Conservation (phyloP, 1,140 invertebrate genomes). For the Vanessa tameamea region DNA sequence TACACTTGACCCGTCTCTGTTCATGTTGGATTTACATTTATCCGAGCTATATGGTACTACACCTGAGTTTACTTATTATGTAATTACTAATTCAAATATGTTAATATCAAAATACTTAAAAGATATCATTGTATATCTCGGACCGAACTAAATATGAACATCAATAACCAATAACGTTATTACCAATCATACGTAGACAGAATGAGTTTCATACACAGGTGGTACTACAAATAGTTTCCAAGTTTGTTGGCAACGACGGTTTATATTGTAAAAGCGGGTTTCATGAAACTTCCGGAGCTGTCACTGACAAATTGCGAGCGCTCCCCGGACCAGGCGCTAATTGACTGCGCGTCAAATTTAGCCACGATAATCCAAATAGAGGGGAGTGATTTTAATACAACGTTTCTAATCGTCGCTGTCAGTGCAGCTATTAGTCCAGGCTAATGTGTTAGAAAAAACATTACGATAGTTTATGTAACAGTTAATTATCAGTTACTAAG, state of each 20-base stretch:
- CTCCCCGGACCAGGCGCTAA: slow-evolving; percentile 36
- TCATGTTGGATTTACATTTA: no score
- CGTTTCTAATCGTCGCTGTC: slow-evolving; percentile 32
- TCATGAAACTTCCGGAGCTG: slow-evolving; percentile 39
- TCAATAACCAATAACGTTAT: neutral
- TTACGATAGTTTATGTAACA: slow-evolving; percentile 15
- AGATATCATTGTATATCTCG: no score
- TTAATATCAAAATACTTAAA: no score
- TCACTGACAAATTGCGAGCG: slow-evolving; percentile 42
- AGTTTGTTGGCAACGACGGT: slow-evolving; percentile 19
- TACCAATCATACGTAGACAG: neutral
- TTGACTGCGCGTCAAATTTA: slow-evolving; percentile 47
- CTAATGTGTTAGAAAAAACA: slow-evolving; percentile 26
- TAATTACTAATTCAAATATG: no score
- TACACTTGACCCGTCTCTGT: no score
- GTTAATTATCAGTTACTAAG: neutral
- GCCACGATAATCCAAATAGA: slow-evolving; percentile 44
- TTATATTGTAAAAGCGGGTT: slow-evolving; percentile 30
- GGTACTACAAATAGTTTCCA: slow-evolving; percentile 10
- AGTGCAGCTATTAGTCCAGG: slow-evolving; percentile 24
- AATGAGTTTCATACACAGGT: neutral
- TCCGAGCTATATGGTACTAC: no score
- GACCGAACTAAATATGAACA: neutral
- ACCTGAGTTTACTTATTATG: no score
- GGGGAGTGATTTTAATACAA: slow-evolving; percentile 43